Percentiles rank a stretch among this genome's conserved stretches.
Evolutionary conservation across 2,888 invertebrate species (phyloP).

Genomic region (Eudemis profundana): DNA sequence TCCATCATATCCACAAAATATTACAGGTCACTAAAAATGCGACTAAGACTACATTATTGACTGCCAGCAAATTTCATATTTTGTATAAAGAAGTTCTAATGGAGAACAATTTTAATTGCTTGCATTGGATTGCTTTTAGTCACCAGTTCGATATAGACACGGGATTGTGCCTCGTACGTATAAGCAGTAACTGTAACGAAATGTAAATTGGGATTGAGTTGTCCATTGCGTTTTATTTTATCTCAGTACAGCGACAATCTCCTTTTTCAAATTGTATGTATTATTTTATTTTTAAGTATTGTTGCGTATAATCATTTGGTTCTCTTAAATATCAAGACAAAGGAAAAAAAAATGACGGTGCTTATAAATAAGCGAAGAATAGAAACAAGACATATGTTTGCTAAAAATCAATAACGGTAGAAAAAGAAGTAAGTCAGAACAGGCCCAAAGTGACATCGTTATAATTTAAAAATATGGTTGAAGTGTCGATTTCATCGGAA

Average conservation of each 20-base stretch:
- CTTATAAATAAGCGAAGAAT: not conserved
- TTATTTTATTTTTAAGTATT: not conserved
- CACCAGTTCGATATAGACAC: not conserved
- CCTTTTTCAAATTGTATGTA: not conserved
- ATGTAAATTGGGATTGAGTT: conserved; percentile 22
- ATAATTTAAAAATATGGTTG: conserved; percentile 31
- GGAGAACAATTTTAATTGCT: conserved; percentile 9
- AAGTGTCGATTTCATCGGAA: conserved; percentile 42
- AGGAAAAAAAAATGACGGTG: not conserved
- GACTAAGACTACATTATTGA: too few relatives aligned
- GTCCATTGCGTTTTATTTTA: conserved; percentile 17
- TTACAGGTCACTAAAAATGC: too few relatives aligned
- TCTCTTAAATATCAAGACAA: conserved; percentile 4
- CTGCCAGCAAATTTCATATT: too few relatives aligned
- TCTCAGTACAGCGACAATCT: not conserved
- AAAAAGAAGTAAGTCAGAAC: conserved; percentile 19
- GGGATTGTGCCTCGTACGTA: not conserved
- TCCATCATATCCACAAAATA: too few relatives aligned
- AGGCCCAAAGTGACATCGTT: not conserved
- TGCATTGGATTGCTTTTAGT: conserved; percentile 5
- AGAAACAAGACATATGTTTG: not conserved
- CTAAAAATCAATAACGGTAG: not conserved
- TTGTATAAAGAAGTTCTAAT: too few relatives aligned
- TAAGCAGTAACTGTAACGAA: conserved; percentile 19
- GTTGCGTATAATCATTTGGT: not conserved